These are phyloP conservation scores for Motacilla alba DNA, from an alignment of 2,113 vertebrate genomes.

Conservation along the genomic window DNA sequence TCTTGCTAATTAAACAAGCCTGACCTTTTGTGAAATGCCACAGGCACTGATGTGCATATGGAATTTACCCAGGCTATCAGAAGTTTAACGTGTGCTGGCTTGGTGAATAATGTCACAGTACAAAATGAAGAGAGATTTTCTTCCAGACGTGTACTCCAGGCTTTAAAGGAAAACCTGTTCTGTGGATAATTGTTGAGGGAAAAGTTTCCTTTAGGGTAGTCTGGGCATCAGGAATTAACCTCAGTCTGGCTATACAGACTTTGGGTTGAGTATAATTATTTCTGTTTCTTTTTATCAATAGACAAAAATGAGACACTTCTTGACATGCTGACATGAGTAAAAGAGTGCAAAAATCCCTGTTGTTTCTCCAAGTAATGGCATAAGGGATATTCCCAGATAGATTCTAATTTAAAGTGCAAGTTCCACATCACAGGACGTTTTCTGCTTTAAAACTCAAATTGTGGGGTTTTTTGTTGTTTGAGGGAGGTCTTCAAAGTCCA, in stretches of 20 bases:
- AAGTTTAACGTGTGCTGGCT: conserved; percentile 23
- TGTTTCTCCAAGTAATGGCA: background rate
- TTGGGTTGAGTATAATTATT: background rate
- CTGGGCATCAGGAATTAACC: background rate
- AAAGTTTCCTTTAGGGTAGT: background rate
- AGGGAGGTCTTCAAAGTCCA: background rate
- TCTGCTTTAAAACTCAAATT: background rate
- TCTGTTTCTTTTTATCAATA: background rate
- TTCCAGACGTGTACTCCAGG: background rate
- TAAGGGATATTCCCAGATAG: background rate
- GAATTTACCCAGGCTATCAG: conserved; percentile 48
- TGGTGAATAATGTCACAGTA: conserved; percentile 16
- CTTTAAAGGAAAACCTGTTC: background rate
- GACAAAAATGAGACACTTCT: background rate
- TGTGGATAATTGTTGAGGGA: background rate
- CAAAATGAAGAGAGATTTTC: conserved; percentile 28
- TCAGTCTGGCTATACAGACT: background rate
- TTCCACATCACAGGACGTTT: background rate
- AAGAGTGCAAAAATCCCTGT: background rate
- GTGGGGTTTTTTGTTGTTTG: background rate
- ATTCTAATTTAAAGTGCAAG: background rate
- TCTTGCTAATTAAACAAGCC: conserved; percentile 60
- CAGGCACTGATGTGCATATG: background rate
- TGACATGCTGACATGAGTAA: background rate
- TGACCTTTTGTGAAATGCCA: conserved; percentile 57